Evolutionary conservation across 2,113 vertebrate genomes (phyloP).

Genomic region (Petromus typicus): DNA sequence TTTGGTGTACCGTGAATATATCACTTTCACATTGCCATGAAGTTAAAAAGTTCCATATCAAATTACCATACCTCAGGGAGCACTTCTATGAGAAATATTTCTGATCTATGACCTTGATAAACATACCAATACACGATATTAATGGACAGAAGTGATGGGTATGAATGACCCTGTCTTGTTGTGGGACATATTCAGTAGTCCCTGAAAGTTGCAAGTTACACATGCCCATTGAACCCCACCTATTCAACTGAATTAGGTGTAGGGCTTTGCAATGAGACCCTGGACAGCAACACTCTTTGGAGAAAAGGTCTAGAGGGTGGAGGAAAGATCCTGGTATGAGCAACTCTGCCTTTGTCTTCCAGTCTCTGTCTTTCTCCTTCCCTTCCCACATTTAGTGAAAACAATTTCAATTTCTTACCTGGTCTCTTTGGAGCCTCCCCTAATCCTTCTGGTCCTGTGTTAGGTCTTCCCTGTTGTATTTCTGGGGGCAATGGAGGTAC

Average conservation of each 20-base stretch:
- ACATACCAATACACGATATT: background rate
- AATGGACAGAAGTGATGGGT: background rate
- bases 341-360: conserved; percentile 3
- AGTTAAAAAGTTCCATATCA: background rate
- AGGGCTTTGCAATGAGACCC: background rate
- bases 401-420: background rate
- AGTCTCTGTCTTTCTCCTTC: background rate
- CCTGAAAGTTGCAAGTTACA: background rate
- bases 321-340: background rate
- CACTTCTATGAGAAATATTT: background rate
- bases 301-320: background rate
- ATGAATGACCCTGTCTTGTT: background rate
- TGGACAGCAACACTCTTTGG: background rate
- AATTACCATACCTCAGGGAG: background rate
- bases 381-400: background rate
- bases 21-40: background rate
- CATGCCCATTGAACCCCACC: background rate
- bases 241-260: background rate
- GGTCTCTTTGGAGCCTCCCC: background rate
- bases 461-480: background rate
- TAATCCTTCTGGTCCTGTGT: background rate
- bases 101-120: conserved; percentile 11
- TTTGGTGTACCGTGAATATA: background rate
- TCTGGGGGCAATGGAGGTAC: background rate
- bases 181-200: background rate